phyloP scores from a whole-genome alignment of 1,140 invertebrate species.

The Harlomillsia oculata region DNA sequence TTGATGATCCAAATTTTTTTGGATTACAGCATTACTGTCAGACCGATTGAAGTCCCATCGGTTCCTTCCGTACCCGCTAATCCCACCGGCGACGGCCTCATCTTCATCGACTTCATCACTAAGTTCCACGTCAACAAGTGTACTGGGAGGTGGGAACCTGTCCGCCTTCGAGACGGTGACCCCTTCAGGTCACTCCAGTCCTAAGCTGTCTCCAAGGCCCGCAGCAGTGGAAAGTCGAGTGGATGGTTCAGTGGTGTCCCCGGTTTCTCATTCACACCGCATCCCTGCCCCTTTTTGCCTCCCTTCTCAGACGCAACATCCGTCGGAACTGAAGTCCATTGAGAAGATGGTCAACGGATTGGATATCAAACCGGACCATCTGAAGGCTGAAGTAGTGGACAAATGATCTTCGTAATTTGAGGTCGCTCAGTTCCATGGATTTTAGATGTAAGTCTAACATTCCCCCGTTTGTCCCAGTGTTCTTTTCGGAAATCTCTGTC shows the following conservation, averaged over 20 bases:
- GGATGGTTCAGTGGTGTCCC: constrained; percentile 40
- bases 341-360: constrained; percentile 94
- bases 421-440: too few relatives aligned
- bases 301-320: constrained; percentile 27
- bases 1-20: too few relatives aligned
- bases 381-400: constrained; percentile 25
- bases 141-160: constrained; percentile 45
- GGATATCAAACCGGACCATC: constrained; percentile 44
- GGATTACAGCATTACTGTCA: constrained; percentile 39
- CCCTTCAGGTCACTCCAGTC: constrained; percentile 46
- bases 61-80: constrained; percentile 72
- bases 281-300: constrained; percentile 34
- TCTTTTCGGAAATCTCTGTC: too few relatives aligned
- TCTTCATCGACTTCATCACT: constrained; percentile 37
- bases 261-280: constrained; percentile 29
- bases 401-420: constrained; percentile 19
- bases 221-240: constrained; percentile 44
- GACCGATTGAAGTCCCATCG: constrained; percentile 54
- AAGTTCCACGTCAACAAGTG: constrained; percentile 35
- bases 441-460: too few relatives aligned
- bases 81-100: constrained; percentile 40
- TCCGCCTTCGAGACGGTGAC: constrained; percentile 78
- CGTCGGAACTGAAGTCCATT: constrained; percentile 77
- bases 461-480: too few relatives aligned
- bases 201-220: constrained; percentile 47